phyloP scores from a whole-genome alignment of 2,113 vertebrate genomes.

The Collichthys lucidus region DNA sequence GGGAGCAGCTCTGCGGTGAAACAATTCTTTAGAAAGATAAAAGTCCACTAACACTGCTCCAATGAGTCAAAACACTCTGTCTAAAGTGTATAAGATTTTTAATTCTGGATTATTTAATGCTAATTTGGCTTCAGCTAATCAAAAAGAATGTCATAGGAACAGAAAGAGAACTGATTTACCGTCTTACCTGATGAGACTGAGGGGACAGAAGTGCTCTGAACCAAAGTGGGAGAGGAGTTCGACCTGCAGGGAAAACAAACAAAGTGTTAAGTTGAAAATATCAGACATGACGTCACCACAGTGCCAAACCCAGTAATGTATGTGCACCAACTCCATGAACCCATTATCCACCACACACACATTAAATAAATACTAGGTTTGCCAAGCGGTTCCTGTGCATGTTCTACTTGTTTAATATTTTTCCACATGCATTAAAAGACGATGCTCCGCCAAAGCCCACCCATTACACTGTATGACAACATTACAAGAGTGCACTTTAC shows the following conservation, averaged over 20 bases:
- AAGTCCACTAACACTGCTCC: background rate
- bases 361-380: slow-evolving; percentile 2
- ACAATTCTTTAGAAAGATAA: too few species aligned
- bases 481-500: slow-evolving; percentile 8
- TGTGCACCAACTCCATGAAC: slow-evolving; percentile 23
- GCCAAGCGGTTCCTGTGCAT: slow-evolving; percentile 6
- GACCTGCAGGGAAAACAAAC: slow-evolving; percentile 84
- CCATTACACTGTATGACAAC: slow-evolving; percentile 43
- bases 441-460: slow-evolving; percentile 66
- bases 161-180: background rate
- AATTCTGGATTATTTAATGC: background rate
- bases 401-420: slow-evolving; percentile 39
- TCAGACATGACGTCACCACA: background rate
- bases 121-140: background rate
- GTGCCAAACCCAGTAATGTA: background rate
- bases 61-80: background rate
- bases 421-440: slow-evolving; percentile 83
- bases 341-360: slow-evolving; percentile 35
- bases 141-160: background rate
- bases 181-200: slow-evolving; percentile 96
- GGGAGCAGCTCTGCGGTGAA: background rate
- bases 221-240: slow-evolving; percentile 98
- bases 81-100: background rate
- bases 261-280: slow-evolving; percentile 16
- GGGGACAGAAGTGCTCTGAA: slow-evolving; percentile 98